Conservation (phyloP, 2,888 invertebrate genomes). For the Pheosia tremula region DNA sequence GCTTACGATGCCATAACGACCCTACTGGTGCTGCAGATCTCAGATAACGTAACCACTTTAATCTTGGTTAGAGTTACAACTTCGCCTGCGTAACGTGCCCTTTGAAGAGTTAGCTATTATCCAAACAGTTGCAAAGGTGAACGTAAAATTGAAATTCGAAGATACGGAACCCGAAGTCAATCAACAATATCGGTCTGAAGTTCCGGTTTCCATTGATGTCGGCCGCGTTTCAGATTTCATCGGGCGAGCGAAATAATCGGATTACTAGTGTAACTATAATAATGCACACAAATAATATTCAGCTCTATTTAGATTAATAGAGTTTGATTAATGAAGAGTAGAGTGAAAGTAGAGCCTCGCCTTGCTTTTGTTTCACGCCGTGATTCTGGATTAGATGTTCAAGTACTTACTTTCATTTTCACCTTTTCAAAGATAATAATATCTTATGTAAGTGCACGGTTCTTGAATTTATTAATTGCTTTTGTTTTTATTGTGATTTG, state of each 20-base stretch:
- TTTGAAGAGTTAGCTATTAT: too few relatives aligned
- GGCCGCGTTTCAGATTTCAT: conserved; percentile 28
- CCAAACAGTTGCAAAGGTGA: not conserved
- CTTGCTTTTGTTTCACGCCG: conserved; percentile 54
- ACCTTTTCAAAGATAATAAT: conserved; percentile 41
- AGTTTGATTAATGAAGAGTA: conserved; percentile 68
- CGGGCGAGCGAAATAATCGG: conserved; percentile 35
- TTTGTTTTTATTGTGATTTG: conserved; percentile 20
- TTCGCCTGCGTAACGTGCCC: too few relatives aligned
- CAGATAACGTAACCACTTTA: too few relatives aligned
- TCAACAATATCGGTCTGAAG: conserved; percentile 21
- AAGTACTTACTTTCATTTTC: conserved; percentile 48
- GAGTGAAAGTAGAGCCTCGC: conserved; percentile 56
- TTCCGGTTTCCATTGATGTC: conserved; percentile 31
- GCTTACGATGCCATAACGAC: too few relatives aligned
- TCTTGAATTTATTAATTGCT: conserved; percentile 24
- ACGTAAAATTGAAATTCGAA: not conserved
- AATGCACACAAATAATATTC: conserved; percentile 33
- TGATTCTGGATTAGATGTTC: conserved; percentile 47
- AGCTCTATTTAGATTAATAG: conserved; percentile 68
- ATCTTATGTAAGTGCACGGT: conserved; percentile 25
- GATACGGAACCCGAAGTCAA: conserved; percentile 13
- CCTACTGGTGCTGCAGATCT: too few relatives aligned
- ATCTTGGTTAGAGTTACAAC: too few relatives aligned
- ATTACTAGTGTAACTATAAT: conserved; percentile 31